phyloP scores from a whole-genome alignment of 2,113 vertebrate species.

The Ammodramus savannarum region DNA sequence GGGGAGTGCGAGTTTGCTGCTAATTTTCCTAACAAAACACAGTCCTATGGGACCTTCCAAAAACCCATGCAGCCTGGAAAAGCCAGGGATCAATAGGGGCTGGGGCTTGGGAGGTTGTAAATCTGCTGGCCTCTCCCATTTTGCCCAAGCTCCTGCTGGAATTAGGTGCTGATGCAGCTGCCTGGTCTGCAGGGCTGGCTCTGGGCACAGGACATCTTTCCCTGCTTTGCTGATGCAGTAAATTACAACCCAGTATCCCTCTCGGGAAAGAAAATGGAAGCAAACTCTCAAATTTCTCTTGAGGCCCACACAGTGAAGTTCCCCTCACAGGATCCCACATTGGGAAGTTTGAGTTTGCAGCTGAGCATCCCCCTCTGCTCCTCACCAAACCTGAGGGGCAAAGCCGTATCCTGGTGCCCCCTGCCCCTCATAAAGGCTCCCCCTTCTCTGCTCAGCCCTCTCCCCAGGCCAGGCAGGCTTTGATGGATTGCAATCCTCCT shows the following conservation, averaged over 20 bases:
- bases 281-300: not conserved
- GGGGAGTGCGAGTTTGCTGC: not conserved
- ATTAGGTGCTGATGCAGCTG: accelerated
- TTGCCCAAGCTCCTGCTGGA: not conserved
- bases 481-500: slow-evolving; percentile 26
- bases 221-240: not conserved
- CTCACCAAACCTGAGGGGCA: not conserved
- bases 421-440: not conserved
- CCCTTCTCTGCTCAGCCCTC: not conserved
- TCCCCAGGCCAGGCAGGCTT: not conserved
- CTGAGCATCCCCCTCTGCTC: not conserved
- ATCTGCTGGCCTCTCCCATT: not conserved
- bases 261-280: not conserved
- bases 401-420: not conserved
- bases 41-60: not conserved
- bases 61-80: not conserved
- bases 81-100: not conserved
- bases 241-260: accelerated
- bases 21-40: not conserved
- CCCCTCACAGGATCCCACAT: not conserved
- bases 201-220: not conserved
- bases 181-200: not conserved
- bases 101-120: not conserved
- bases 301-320: not conserved
- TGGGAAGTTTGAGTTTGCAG: not conserved